A percentile compares a stretch with the other conserved stretches of the same genome.
phyloP scores from a whole-genome alignment of 2,888 invertebrate genomes.

The Eulithis prunata region DNA sequence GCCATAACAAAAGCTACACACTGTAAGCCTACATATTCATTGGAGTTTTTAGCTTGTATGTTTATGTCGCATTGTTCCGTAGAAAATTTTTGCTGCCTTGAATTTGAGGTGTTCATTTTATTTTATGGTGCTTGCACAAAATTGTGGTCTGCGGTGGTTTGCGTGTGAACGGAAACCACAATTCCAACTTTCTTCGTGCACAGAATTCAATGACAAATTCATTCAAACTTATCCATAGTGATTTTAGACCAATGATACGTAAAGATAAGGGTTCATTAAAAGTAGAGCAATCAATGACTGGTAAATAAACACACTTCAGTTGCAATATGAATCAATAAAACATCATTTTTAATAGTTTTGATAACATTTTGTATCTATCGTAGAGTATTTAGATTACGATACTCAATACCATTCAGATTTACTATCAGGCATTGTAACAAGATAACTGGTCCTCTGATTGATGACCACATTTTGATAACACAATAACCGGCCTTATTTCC shows the following conservation, averaged over 20 bases:
- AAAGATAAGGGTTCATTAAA: too few species aligned
- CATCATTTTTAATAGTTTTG: constrained; percentile 9
- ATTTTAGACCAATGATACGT: too few species aligned
- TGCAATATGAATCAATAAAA: constrained; percentile 13
- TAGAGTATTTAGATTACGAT: too few species aligned
- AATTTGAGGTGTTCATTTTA: constrained; percentile 35
- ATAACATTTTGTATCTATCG: too few species aligned
- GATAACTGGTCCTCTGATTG: neutral
- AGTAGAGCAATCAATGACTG: constrained; percentile 26
- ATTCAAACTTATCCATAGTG: constrained; percentile 15
- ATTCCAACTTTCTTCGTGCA: constrained; percentile 35
- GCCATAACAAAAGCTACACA: neutral
- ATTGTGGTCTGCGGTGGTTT: constrained; percentile 33
- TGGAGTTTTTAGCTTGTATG: constrained; percentile 11
- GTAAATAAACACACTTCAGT: constrained; percentile 16
- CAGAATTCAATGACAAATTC: constrained; percentile 28
- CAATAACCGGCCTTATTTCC: too few species aligned
- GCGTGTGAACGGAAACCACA: constrained; percentile 35
- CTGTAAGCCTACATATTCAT: neutral
- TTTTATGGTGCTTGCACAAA: constrained; percentile 28
- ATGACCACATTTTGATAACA: too few species aligned
- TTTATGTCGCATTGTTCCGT: constrained; percentile 53
- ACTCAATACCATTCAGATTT: too few species aligned
- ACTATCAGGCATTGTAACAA: neutral
- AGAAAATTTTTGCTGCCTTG: neutral